phyloP scores from a whole-genome alignment of 1,140 invertebrate species.

The Formica exsecta region DNA sequence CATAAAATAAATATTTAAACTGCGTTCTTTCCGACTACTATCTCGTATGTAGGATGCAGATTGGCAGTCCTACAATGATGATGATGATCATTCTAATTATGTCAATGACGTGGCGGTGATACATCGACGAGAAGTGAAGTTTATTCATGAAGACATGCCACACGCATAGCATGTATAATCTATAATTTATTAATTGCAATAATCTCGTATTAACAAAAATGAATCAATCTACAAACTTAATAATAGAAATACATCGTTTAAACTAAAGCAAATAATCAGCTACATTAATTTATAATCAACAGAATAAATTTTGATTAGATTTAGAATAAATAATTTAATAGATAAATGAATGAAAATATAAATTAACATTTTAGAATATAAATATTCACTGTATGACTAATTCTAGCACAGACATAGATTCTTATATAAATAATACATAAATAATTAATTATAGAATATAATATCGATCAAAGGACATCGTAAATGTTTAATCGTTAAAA shows the following conservation, averaged over 20 bases:
- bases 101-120: conserved; percentile 1
- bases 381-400: neutral
- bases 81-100: conserved; percentile 47
- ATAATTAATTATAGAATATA: neutral
- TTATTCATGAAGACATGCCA: conserved; percentile 15
- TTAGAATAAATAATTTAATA: neutral
- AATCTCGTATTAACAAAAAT: neutral
- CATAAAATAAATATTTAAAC: neutral
- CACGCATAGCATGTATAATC: neutral
- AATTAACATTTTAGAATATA: neutral
- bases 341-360: neutral
- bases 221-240: neutral
- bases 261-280: conserved; percentile 3
- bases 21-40: neutral
- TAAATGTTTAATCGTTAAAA: neutral
- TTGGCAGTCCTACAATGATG: conserved; percentile 20
- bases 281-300: neutral
- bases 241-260: neutral
- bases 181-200: conserved; percentile 14
- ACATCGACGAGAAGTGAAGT: conserved; percentile 4
- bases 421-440: neutral
- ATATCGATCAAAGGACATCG: too few species aligned
- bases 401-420: neutral
- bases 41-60: neutral
- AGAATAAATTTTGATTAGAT: neutral